These are phyloP conservation scores for Eutolmus rufibarbis DNA, from an alignment of 2,888 invertebrate species.

Conservation along the genomic window DNA sequence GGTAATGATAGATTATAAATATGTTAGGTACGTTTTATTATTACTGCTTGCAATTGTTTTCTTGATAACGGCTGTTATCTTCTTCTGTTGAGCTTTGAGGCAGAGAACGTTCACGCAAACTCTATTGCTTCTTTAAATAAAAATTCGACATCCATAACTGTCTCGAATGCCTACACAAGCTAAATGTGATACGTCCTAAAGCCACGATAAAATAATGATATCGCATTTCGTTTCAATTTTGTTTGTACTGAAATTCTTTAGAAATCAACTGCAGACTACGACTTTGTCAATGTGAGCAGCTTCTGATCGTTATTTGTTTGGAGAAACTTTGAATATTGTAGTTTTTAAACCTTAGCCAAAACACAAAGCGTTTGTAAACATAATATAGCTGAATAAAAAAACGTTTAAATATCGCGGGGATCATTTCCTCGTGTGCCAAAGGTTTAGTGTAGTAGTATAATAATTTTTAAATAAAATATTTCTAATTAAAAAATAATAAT, in stretches of 20 bases:
- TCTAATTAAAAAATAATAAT: too few relatives aligned
- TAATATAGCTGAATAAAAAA: too few relatives aligned
- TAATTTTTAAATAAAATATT: too few relatives aligned
- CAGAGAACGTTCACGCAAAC: not conserved
- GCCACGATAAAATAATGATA: not conserved
- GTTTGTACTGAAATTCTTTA: not conserved
- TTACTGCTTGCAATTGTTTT: not conserved
- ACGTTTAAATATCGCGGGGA: too few relatives aligned
- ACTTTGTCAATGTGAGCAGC: too few relatives aligned
- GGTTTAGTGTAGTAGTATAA: too few relatives aligned
- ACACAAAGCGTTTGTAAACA: not conserved
- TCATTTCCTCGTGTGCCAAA: too few relatives aligned
- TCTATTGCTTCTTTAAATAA: not conserved
- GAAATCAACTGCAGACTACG: not conserved
- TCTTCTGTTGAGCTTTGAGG: not conserved
- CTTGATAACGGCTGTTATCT: not conserved
- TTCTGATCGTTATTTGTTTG: not conserved
- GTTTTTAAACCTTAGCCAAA: not conserved
- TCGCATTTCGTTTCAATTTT: not conserved
- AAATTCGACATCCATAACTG: not conserved
- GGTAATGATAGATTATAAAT: not conserved
- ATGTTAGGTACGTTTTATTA: not conserved
- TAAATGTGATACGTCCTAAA: not conserved
- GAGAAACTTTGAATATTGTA: not conserved
- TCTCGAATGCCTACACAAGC: too few relatives aligned